Percentiles rank a stretch among this genome's conserved stretches.
Conservation (phyloP, 2,888 invertebrate species). For the Eutolmus rufibarbis region DNA sequence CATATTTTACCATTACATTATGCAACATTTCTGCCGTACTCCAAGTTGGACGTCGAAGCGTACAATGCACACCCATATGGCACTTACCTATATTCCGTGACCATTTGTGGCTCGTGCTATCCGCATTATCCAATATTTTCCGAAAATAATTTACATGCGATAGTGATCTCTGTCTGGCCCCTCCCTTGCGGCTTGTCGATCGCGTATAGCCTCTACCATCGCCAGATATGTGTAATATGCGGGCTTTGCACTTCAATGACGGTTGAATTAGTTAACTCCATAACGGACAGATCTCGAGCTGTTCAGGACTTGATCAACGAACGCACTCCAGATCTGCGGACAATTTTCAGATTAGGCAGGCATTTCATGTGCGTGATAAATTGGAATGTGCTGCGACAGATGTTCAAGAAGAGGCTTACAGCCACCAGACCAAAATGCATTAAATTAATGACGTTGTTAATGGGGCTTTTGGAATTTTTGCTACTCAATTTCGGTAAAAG, state of each 20-base stretch:
- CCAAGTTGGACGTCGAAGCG: not conserved
- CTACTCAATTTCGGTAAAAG: not conserved
- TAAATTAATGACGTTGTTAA: not conserved
- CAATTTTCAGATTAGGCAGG: not conserved
- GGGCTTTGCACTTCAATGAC: slow-evolving; percentile 20
- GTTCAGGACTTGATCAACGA: not conserved
- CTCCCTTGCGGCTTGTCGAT: slow-evolving; percentile 3
- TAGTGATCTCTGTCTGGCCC: slow-evolving; percentile 3
- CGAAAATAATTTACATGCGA: slow-evolving; percentile 26
- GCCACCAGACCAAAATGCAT: not conserved
- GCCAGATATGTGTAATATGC: not conserved
- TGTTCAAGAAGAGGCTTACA: not conserved
- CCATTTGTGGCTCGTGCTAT: slow-evolving; percentile 32
- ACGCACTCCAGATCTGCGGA: not conserved
- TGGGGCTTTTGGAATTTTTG: not conserved
- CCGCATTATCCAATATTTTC: slow-evolving; percentile 3
- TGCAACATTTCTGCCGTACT: not conserved
- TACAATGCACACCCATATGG: slow-evolving; percentile 24
- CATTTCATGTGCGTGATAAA: not conserved
- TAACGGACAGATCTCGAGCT: not conserved
- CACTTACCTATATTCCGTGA: slow-evolving; percentile 19
- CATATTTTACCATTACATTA: slow-evolving; percentile 30
- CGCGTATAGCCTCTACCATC: not conserved
- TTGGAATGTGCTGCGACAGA: not conserved
- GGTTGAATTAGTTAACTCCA: slow-evolving; percentile 26